These are phyloP conservation scores for Melanotaenia boesemani DNA, from an alignment of 2,797 vertebrate species.

Conservation along the genomic window DNA sequence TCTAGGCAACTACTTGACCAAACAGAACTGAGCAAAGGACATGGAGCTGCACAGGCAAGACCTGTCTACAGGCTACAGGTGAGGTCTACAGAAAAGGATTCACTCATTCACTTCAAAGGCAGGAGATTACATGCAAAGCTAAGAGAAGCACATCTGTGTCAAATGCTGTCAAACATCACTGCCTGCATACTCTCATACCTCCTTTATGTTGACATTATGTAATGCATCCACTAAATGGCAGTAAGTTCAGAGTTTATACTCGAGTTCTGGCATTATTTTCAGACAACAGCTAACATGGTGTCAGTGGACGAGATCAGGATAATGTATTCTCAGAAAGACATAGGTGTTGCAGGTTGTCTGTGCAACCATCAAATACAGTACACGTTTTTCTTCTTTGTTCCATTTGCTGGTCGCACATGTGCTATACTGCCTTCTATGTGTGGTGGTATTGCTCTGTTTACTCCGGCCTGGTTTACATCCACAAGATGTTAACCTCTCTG, in stretches of 20 bases:
- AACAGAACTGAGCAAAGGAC: conserved; percentile 73
- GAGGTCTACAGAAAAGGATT: neutral
- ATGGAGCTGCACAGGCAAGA: conserved; percentile 7
- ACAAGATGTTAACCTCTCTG: too few species aligned
- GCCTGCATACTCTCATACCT: neutral
- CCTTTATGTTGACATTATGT: neutral
- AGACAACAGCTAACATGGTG: neutral
- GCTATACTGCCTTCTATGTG: too few species aligned
- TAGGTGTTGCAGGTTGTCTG: too few species aligned
- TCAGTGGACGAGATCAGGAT: too few species aligned
- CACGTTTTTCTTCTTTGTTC: too few species aligned
- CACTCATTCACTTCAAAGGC: neutral
- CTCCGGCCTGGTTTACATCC: too few species aligned
- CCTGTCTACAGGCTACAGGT: conserved; percentile 10
- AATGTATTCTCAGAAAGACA: too few species aligned
- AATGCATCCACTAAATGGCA: neutral
- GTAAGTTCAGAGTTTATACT: neutral
- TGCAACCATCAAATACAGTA: too few species aligned
- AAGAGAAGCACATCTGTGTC: neutral
- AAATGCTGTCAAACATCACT: neutral
- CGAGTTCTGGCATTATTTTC: neutral
- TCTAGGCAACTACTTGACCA: conserved; percentile 84
- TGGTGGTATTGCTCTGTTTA: too few species aligned
- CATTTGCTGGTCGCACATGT: too few species aligned
- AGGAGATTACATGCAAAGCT: neutral